Evolutionary conservation across 1,140 invertebrate genomes (phyloP), one percentile per base, ranked within the genome.

Genomic region (Vanessa tameamea): DNA sequence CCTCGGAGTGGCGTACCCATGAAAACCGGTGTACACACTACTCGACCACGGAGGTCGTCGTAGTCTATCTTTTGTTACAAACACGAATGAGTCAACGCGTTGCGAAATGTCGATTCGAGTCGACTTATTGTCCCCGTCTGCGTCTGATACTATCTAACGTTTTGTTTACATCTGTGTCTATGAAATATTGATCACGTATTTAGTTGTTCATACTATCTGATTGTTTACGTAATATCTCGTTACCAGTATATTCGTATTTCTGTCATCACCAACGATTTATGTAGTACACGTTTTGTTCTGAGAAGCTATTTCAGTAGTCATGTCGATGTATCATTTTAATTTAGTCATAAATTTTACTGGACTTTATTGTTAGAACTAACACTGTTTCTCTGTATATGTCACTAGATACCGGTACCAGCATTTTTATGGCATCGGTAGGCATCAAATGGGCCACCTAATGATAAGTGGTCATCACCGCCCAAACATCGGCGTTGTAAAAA

Each of bases 51-150:
- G n/a, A n/a, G n/a, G n/a, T n/a, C n/a, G n/a, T n/a, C n/a, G n/a
- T n/a, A n/a, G n/a, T n/a, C 31, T 51, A 51, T 37, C 64, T 37
- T 12, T 31, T 47, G 50, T 53, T 65, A 50, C 47, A 69, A 69
- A 70, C 57, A 63, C 68, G 69, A 69, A 55, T 80, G 76, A 78
- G 65, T 80, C 77, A 80, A 70, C 63, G 15, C 11, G 55, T 80
- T 75, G 68, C 69, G 69, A 74, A 81, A 81, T 9, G 1, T 51
- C 64, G 31, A 50, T 26, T 47, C 70, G 47, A 69, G 23, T 66
- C 47, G 51, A 72, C 59, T 69, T 66, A 77, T 73, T 77, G 72
- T 77, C 72, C 53, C 72, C 15, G 66, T 63, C 57, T 20, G 53
- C 72, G 53, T 64, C 55, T 16, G 69, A 72, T 72, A 64, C 26